Evolutionary conservation across 2,797 vertebrate species (phyloP).

Genomic region (Rhinophrynus dorsalis): DNA sequence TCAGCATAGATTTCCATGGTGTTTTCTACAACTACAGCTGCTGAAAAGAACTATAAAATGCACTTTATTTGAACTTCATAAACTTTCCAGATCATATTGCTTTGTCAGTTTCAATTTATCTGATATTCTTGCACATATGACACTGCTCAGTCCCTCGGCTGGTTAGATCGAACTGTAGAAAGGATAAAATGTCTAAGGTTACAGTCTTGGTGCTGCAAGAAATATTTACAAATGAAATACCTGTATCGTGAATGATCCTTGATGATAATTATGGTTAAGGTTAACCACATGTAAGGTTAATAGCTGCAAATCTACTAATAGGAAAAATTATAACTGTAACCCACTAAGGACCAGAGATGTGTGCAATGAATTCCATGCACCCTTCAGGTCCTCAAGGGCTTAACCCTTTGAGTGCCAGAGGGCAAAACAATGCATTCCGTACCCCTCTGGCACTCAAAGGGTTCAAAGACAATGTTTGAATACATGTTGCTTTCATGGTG

Average conservation of each 20-base stretch:
- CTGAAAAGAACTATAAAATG: slow-evolving; percentile 31
- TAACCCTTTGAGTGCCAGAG: too few relatives aligned
- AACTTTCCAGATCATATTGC: slow-evolving; percentile 27
- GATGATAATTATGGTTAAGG: neutral
- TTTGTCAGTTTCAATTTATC: slow-evolving; percentile 47
- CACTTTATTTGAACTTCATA: slow-evolving; percentile 47
- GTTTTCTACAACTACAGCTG: slow-evolving; percentile 22
- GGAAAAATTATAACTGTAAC: too few relatives aligned
- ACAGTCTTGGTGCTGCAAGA: neutral
- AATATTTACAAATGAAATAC: slow-evolving; percentile 8
- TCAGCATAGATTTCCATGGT: slow-evolving; percentile 19
- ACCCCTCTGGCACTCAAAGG: too few relatives aligned
- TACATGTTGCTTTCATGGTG: too few relatives aligned
- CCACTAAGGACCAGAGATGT: too few relatives aligned
- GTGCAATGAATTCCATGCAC: too few relatives aligned
- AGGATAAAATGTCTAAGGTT: neutral
- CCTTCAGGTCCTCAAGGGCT: too few relatives aligned
- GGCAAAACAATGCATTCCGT: too few relatives aligned
- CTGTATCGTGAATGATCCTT: slow-evolving; percentile 3
- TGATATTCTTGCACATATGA: slow-evolving; percentile 35
- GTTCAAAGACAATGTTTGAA: too few relatives aligned
- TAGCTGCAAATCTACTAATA: too few relatives aligned
- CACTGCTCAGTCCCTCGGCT: slow-evolving; percentile 12
- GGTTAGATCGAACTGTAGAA: slow-evolving; percentile 1
- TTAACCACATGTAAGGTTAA: too few relatives aligned